Base-by-base conservation (phyloP, 2,797 vertebrate genomes). In the Sciurus carolinensis region DNA sequence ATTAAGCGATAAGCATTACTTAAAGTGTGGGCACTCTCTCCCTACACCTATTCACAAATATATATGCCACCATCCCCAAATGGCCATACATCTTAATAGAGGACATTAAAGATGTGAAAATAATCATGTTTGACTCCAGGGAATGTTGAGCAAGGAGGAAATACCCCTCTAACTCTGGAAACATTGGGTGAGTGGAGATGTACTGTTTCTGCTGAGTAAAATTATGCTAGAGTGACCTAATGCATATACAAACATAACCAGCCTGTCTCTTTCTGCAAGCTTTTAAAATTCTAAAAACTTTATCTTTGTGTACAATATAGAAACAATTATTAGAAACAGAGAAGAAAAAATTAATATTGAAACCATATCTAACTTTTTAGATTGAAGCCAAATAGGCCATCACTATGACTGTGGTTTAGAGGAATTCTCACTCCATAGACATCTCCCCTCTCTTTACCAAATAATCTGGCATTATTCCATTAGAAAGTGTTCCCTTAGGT, bases 251-350 rank as follows among this genome's bases (percentile, higher is more conserved):
- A 85, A 87, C 64, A 62, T n/a, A 92, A 47, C 30, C 26, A 87
- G 13, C 6, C 28, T 64, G 22, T 67, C 22, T 75, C 22, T 80
- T 87, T 82, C 71, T 71, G 57, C 10, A 30, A 57, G 18, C 5
- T 80, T 94, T 42, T 87, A 81, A 87, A 95, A 92, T 90, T 47
- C 14, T 17, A 84, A 76, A 5, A 87, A 18, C 15, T 80, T 83
- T 57, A 80, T 77, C 33, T 76, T 84, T 77, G 17, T 87, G 17
- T 17, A 77, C 6, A 95, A n/a, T 9, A 72, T 47, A 12, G 75
- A 87, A 52, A 67, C 5, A 81, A 69, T 57, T 77, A 50, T 87
- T 95, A 92, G 22, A 47, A 77, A 91, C 3, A 80, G 20, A 22
- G 17, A 91, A 94, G 14, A 81, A 90, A 91, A 77, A 47, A 1